Conservation (phyloP, 2,888 invertebrate species). For the Chaitophorus viminalis region DNA sequence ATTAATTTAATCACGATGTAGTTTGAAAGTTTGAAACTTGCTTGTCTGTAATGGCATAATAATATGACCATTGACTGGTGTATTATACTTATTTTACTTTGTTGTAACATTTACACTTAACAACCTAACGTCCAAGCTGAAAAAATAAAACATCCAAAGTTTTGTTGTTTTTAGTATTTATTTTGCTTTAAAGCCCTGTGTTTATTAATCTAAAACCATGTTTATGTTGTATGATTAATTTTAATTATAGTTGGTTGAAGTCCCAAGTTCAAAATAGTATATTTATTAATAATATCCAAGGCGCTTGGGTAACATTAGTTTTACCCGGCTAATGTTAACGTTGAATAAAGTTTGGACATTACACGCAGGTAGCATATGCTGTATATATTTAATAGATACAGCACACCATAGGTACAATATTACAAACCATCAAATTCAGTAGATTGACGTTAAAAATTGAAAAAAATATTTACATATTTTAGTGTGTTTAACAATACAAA, state of each 20-base stretch:
- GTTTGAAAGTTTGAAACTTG: background rate
- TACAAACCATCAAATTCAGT: too few species aligned
- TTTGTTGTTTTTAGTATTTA: background rate
- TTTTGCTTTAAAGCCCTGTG: background rate
- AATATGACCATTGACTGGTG: background rate
- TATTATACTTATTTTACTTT: too few species aligned
- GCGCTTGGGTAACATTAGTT: background rate
- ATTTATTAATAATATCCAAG: background rate
- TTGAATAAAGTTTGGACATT: background rate
- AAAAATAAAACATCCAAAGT: background rate
- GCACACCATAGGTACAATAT: background rate
- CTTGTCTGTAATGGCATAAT: background rate
- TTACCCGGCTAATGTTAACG: background rate
- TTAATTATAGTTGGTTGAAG: background rate
- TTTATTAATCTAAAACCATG: background rate
- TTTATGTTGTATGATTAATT: background rate
- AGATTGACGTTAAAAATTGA: too few species aligned
- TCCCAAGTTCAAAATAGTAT: background rate
- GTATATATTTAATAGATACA: background rate
- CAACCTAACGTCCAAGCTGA: background rate
- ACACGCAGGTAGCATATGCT: background rate
- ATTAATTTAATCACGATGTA: too few species aligned
- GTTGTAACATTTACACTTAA: background rate
- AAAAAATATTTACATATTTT: too few species aligned
- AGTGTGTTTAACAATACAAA: too few species aligned